Evolutionary conservation across 2,888 invertebrate genomes (phyloP).

Genomic region (Lasioglossum marginatum): DNA sequence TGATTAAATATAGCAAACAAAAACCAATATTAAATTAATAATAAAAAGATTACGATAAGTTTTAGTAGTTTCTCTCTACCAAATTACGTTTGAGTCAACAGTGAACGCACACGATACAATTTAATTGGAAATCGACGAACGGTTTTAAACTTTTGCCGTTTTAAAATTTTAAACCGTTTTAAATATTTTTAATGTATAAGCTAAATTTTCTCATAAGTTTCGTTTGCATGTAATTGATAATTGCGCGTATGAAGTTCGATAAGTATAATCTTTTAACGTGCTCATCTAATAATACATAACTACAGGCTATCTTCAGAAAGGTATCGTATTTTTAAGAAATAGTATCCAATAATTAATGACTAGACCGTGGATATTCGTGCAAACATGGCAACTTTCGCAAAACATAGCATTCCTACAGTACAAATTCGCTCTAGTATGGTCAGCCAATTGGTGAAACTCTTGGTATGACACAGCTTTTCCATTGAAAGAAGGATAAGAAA

Average conservation of each 20-base stretch:
- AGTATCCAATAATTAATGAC: neutral
- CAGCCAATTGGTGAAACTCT: constrained; percentile 2
- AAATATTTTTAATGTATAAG: neutral
- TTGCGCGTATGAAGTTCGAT: too few species aligned
- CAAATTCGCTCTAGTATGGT: neutral
- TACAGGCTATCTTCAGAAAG: neutral
- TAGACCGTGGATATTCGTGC: neutral
- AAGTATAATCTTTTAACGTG: too few species aligned
- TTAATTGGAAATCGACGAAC: too few species aligned
- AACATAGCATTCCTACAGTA: neutral
- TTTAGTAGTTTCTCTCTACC: too few species aligned
- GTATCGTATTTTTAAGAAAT: neutral
- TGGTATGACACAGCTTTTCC: neutral
- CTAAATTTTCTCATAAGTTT: neutral
- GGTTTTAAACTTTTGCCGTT: neutral
- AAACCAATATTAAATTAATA: too few species aligned
- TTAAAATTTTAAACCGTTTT: neutral
- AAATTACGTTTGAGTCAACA: too few species aligned
- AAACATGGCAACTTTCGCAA: neutral
- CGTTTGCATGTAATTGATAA: neutral
- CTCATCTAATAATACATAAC: too few species aligned
- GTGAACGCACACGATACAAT: too few species aligned
- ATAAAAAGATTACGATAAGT: too few species aligned
- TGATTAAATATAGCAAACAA: too few species aligned
- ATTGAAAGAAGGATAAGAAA: neutral